Base-by-base conservation (phyloP, 2,888 invertebrate genomes). In the Scaptomyza caliginosa region DNA sequence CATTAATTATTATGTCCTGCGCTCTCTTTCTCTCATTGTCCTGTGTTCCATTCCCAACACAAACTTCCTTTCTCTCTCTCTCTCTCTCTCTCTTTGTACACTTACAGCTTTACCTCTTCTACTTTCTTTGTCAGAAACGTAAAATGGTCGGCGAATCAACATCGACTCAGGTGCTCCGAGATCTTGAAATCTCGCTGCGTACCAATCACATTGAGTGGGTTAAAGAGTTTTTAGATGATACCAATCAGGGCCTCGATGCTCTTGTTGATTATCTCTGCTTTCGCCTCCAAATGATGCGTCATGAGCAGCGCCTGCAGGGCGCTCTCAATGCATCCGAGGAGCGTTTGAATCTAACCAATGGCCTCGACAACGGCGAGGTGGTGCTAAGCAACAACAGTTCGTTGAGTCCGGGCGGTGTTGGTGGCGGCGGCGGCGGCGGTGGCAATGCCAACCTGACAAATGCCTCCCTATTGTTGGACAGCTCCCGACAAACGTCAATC, bases 121-220 rank as follows among this genome's bases (percentile, higher is more conserved):
- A 92, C 91, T 91, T 92, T 89, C 92, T 92, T 91, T 94, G 94
- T 67, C 95, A 98, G 98, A 98, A 98, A 94, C 94, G 98, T 90
- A 98, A 98, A 94, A 97, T 98, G 94, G 96, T 98, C 68, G 97
- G 97, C 64, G 98, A 98, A 91, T 96, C 98, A 49, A 99, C 99
- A 67, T 99, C 99, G 58, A 99, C 99, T 42, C 98, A 99, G 94
- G 98, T 99, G 83, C 93, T 99, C 70, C 94, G 99, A 89, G 99
- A 99, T 93, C 93, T 99, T 91, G 99, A 99, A 93, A 99, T 99
- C 91, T 99, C 99, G 42, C 93, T 99, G 88, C 94, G 99, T 89
- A 99, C 99, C 74, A 99, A 99, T 93, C 98, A 98, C 92, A 99
- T 99, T 91, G 99, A 99, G 97, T 99, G 99, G 99, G 99, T 99